Conservation (phyloP, 92 coral and sea anemone genomes). For the Palythoa grandis region DNA sequence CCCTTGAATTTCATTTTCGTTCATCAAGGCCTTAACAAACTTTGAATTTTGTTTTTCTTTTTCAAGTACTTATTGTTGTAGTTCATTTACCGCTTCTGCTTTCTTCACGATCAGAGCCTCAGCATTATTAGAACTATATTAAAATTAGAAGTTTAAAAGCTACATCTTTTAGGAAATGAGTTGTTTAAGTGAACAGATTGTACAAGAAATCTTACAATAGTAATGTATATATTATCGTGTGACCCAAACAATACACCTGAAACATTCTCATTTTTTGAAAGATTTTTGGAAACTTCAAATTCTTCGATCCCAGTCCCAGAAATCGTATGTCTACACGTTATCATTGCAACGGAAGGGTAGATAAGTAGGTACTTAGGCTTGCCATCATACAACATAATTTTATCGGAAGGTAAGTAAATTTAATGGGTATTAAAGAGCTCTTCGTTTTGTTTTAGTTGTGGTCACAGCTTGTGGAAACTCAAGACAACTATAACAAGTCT, state of each 20-base stretch:
- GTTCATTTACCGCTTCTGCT: not conserved
- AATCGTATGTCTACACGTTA: not conserved
- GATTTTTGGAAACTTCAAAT: no score
- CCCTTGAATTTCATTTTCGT: not conserved
- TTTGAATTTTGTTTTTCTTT: not conserved
- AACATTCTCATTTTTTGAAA: not conserved
- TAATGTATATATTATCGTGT: not conserved
- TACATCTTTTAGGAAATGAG: not conserved
- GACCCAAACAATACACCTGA: not conserved
- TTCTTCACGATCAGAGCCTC: not conserved
- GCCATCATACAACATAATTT: no score
- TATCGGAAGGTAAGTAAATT: no score
- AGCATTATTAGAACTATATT: not conserved
- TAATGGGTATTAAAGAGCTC: no score
- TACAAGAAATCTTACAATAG: not conserved
- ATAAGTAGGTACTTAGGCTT: no score
- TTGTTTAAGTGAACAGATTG: not conserved
- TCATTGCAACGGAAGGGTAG: not conserved
- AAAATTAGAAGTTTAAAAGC: no score
- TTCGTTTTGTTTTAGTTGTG: conserved; percentile 61
- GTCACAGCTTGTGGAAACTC: conserved; percentile 80
- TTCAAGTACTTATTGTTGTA: no score
- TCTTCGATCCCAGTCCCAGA: not conserved
- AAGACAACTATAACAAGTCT: conserved; percentile 85
- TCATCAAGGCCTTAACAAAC: not conserved